A percentile compares a stretch with the other conserved stretches of the same genome.
These are phyloP conservation scores for Notarius lentiginosus DNA, from an alignment of 2,113 vertebrate species.

Conservation along the genomic window DNA sequence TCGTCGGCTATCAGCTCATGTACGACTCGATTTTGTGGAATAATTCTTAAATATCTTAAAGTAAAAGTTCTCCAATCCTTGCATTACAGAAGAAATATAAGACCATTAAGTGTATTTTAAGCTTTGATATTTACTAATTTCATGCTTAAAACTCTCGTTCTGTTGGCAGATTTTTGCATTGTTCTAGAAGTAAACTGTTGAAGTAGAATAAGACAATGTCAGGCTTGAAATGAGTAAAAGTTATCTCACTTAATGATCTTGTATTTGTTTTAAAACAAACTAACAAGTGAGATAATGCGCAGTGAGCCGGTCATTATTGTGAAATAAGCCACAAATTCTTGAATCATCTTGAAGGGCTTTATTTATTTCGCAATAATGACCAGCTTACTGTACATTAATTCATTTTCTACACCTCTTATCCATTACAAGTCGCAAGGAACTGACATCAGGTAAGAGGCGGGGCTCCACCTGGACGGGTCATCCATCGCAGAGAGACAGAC, in stretches of 20 bases:
- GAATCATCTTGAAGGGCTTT: too few relatives aligned
- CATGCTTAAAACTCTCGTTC: not conserved
- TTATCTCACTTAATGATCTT: not conserved
- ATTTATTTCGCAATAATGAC: too few relatives aligned
- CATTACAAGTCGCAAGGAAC: too few relatives aligned
- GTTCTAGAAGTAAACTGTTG: not conserved
- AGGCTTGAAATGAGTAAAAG: not conserved
- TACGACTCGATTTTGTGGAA: too few relatives aligned
- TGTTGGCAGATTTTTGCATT: not conserved
- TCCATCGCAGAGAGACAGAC: too few relatives aligned
- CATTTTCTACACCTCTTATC: too few relatives aligned
- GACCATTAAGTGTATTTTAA: not conserved
- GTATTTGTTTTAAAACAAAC: not conserved
- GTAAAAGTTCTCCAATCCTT: not conserved
- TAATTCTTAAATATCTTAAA: not conserved
- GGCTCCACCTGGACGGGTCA: too few relatives aligned
- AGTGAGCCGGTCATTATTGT: too few relatives aligned
- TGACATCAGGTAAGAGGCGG: too few relatives aligned
- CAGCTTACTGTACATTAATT: too few relatives aligned
- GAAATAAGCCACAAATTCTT: too few relatives aligned
- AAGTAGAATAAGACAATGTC: not conserved
- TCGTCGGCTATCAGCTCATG: too few relatives aligned
- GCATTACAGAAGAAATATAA: not conserved
- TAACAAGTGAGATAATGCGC: not conserved
- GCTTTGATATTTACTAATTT: not conserved